Evolutionary conservation across 2,113 vertebrate species (phyloP).

Genomic region (Apeltes quadracus): DNA sequence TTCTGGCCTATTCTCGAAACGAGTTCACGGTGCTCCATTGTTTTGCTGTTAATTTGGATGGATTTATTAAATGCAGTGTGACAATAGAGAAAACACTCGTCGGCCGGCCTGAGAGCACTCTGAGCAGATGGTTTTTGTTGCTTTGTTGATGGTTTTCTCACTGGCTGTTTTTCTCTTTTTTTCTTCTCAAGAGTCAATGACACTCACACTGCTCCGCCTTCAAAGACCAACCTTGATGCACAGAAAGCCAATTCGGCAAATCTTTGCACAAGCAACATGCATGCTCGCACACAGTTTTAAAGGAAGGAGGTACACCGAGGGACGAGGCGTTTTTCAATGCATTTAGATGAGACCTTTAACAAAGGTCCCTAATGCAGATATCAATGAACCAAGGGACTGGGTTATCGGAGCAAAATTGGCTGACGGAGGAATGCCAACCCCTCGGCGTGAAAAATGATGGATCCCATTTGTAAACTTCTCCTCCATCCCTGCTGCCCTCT

Average conservation of each 20-base stretch:
- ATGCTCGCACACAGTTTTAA: constrained; percentile 66
- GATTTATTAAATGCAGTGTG: constrained; percentile 45
- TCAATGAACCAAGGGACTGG: constrained; percentile 81
- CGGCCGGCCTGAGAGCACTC: constrained; percentile 5
- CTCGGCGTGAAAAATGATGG: constrained; percentile 84
- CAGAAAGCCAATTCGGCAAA: constrained; percentile 80
- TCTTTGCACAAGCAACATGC: constrained; percentile 68
- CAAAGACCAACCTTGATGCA: constrained; percentile 79
- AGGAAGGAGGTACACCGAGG: constrained; percentile 69
- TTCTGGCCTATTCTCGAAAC: constrained; percentile 57
- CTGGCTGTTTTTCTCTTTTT: constrained; percentile 21
- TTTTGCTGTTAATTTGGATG: constrained; percentile 34
- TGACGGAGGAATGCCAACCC: constrained; percentile 81
- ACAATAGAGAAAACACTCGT: constrained; percentile 32
- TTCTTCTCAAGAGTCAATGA: constrained; percentile 62
- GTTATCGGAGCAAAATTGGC: constrained; percentile 81
- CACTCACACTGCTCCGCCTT: constrained; percentile 58
- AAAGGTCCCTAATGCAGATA: constrained; percentile 85
- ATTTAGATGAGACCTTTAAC: constrained; percentile 88
- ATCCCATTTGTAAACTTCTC: constrained; percentile 81
- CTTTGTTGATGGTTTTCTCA: constrained; percentile 45
- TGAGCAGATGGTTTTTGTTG: constrained; percentile 26
- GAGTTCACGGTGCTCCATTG: constrained; percentile 39
- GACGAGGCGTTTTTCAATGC: constrained; percentile 83
- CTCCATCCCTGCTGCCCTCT: constrained; percentile 29